phyloP scores from a whole-genome alignment of 2,888 invertebrate species.

The Xylocampa areola region DNA sequence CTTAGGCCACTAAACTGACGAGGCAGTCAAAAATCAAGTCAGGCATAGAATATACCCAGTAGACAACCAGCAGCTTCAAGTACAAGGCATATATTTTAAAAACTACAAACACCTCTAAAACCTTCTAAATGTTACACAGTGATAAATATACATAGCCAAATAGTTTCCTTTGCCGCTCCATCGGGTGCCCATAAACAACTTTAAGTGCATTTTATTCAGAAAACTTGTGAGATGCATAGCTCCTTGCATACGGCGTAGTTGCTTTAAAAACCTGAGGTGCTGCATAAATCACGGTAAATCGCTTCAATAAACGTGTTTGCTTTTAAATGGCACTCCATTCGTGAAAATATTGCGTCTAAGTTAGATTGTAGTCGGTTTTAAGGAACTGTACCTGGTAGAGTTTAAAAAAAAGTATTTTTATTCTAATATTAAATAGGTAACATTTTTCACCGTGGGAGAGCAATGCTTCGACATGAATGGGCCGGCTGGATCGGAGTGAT shows the following conservation, averaged over 20 bases:
- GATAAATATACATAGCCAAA: constrained; percentile 24
- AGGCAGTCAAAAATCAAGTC: too few species aligned
- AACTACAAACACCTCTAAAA: too few species aligned
- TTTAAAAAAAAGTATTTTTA: too few species aligned
- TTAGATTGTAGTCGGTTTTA: constrained; percentile 10
- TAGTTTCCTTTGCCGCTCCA: constrained; percentile 26
- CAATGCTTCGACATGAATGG: too few species aligned
- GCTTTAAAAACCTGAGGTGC: constrained; percentile 66
- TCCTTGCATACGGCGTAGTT: constrained; percentile 45
- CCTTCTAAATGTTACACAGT: too few species aligned
- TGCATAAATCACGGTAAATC: constrained; percentile 73
- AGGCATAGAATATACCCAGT: too few species aligned
- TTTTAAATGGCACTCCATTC: constrained; percentile 65
- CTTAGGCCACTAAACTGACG: too few species aligned
- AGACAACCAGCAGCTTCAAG: too few species aligned
- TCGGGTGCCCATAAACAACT: constrained; percentile 48
- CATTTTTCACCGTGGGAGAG: too few species aligned
- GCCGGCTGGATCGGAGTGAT: too few species aligned
- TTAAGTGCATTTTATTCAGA: constrained; percentile 61
- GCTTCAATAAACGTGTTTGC: constrained; percentile 65
- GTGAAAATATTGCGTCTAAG: constrained; percentile 58
- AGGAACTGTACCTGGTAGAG: neutral
- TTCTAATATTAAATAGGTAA: too few species aligned
- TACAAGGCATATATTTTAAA: too few species aligned
- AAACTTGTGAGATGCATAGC: constrained; percentile 54